A percentile compares a stretch with the other conserved stretches of the same genome.
Evolutionary conservation across 2,888 invertebrate genomes (phyloP).

Genomic region (Synergus gifuensis): DNA sequence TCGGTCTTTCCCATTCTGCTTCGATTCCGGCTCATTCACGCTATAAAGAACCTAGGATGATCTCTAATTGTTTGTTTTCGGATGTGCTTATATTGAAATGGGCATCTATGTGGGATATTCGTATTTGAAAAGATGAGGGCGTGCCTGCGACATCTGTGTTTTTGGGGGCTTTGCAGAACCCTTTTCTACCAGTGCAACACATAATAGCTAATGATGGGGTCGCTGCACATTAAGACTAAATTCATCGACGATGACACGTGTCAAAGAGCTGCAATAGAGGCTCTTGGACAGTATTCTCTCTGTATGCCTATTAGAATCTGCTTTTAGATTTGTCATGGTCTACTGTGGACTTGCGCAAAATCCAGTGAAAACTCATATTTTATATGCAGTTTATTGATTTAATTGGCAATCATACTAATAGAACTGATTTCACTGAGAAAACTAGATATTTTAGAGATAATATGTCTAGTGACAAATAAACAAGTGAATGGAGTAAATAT

Average conservation of each 20-base stretch:
- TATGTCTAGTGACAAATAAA: no score
- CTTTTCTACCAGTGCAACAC: conserved; percentile 59
- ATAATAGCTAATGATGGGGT: conserved; percentile 75
- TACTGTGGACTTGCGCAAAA: no score
- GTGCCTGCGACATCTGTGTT: conserved; percentile 70
- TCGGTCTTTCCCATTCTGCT: conserved; percentile 27
- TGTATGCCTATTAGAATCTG: not conserved
- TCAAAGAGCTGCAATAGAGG: conserved; percentile 57
- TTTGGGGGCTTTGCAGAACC: conserved; percentile 62
- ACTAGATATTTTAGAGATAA: no score
- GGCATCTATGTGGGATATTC: conserved; percentile 47
- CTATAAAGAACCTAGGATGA: conserved; percentile 54
- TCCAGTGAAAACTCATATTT: no score
- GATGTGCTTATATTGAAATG: conserved; percentile 52
- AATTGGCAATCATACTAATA: no score
- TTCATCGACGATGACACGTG: conserved; percentile 54
- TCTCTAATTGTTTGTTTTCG: conserved; percentile 56
- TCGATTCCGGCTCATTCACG: conserved; percentile 51
- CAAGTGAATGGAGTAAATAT: no score
- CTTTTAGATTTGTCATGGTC: not conserved
- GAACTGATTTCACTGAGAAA: no score
- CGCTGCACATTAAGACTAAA: conserved; percentile 58
- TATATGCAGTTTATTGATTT: no score
- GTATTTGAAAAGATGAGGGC: conserved; percentile 68
- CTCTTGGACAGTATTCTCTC: not conserved